phyloP scores from a whole-genome alignment of 2,113 vertebrate species.

The Anser brachyrhynchus region DNA sequence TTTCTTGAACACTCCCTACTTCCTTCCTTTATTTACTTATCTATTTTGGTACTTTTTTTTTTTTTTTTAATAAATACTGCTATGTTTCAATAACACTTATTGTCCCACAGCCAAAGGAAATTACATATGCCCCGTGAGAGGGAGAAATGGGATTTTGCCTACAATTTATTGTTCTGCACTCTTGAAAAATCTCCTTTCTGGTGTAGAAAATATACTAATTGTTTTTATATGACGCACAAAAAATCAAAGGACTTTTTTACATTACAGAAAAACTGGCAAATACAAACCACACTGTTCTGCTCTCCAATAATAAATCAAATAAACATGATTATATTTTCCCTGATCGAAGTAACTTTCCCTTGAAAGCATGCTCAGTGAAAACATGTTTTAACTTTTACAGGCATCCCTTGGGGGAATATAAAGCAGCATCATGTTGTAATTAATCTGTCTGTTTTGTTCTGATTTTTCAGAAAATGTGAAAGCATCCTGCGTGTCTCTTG shows the following conservation, averaged over 20 bases:
- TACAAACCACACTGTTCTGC: neutral
- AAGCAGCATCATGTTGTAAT: constrained; percentile 8
- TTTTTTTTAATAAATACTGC: neutral
- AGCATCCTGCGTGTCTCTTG: neutral
- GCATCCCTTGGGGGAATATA: neutral
- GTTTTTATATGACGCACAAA: constrained; percentile 9
- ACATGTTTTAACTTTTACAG: constrained; percentile 47
- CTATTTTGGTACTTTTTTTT: neutral
- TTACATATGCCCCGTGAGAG: neutral
- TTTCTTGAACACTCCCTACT: neutral
- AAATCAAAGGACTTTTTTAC: neutral
- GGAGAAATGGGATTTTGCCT: neutral
- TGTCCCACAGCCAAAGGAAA: constrained; percentile 21
- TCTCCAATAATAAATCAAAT: constrained; percentile 37
- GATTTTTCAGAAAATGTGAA: constrained; percentile 12
- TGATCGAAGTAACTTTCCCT: constrained; percentile 6
- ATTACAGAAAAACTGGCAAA: constrained; percentile 4
- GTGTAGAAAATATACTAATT: constrained; percentile 10
- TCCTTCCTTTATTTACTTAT: constrained; percentile 6
- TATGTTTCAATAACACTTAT: constrained; percentile 26
- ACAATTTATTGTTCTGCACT: neutral
- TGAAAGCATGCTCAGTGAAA: constrained; percentile 27
- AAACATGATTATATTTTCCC: constrained; percentile 3
- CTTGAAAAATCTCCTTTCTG: constrained; percentile 32
- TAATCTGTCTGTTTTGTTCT: neutral